Conservation (phyloP, 1,140 invertebrate species). For the Nasonia giraulti region DNA sequence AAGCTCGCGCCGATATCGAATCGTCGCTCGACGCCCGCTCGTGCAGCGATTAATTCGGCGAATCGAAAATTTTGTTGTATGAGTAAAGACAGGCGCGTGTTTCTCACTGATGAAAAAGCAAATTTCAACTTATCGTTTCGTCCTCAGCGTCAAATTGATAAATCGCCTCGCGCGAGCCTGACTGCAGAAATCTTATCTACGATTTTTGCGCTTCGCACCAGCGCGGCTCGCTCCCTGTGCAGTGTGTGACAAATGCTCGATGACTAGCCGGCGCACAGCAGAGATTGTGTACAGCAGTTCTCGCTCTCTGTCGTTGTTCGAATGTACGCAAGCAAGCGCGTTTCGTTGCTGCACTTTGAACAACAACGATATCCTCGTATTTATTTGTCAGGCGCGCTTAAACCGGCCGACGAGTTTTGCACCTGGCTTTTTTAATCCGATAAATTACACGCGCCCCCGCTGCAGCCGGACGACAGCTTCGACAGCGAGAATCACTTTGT, state of each 20-base stretch:
- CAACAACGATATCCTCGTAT: conserved; percentile 62
- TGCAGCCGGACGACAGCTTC: conserved; percentile 67
- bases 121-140: not conserved
- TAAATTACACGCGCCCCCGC: conserved; percentile 67
- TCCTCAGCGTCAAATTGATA: not conserved
- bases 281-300: not conserved
- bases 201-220: not conserved
- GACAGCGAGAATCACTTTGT: conserved; percentile 52
- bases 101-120: not conserved
- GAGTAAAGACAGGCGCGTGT: too few relatives aligned
- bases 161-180: not conserved
- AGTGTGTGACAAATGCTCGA: not conserved
- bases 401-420: conserved; percentile 66
- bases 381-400: conserved; percentile 64
- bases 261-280: not conserved
- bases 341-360: not conserved
- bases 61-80: too few relatives aligned
- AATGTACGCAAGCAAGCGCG: not conserved
- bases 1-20: conserved; percentile 25
- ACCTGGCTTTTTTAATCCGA: conserved; percentile 71
- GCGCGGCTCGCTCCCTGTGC: too few relatives aligned
- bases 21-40: not conserved
- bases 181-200: conserved; percentile 4
- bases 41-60: conserved; percentile 1
- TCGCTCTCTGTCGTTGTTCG: not conserved